Conservation (phyloP, 2,797 vertebrate species). For the Microctenopoma stevenorrisi region DNA sequence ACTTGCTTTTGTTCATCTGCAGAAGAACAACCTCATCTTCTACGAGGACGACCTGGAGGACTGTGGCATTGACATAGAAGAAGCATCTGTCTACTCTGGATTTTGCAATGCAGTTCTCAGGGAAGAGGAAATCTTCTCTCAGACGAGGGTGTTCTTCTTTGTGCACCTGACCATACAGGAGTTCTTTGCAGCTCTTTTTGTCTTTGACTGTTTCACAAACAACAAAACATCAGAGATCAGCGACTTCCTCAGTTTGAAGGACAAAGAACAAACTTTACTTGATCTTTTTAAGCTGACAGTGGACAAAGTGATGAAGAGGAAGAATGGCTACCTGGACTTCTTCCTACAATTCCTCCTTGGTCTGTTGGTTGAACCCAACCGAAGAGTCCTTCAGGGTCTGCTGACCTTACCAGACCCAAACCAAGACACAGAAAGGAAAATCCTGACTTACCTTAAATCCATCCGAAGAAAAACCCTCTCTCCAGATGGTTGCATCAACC, state of each 20-base stretch:
- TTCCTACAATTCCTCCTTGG: constrained; percentile 62
- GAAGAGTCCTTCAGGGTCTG: constrained; percentile 40
- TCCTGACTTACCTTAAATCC: constrained; percentile 52
- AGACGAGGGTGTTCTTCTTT: constrained; percentile 58
- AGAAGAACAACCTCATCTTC: constrained; percentile 62
- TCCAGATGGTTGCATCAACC: constrained; percentile 47
- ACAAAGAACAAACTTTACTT: constrained; percentile 17
- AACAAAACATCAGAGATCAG: constrained; percentile 18
- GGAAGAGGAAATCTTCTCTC: constrained; percentile 27
- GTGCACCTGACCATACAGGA: constrained; percentile 69
- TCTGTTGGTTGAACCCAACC: constrained; percentile 49
- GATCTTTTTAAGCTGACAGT: constrained; percentile 59
- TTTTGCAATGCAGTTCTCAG: constrained; percentile 36
- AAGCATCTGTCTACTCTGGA: constrained; percentile 42
- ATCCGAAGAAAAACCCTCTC: constrained; percentile 45
- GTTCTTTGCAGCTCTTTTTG: constrained; percentile 66
- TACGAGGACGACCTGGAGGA: constrained; percentile 60
- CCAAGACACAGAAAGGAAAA: constrained; percentile 43
- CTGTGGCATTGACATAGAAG: constrained; percentile 34
- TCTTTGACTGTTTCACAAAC: constrained; percentile 54
- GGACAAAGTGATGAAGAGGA: constrained; percentile 53
- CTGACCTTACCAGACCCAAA: constrained; percentile 1
- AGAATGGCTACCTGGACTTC: constrained; percentile 49
- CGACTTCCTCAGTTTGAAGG: constrained; percentile 20
- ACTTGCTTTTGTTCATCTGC: constrained; percentile 65